A percentile compares a stretch with the other conserved stretches of the same genome.
phyloP scores from a whole-genome alignment of 2,113 vertebrate species.

The Mormoops blainvillei region DNA sequence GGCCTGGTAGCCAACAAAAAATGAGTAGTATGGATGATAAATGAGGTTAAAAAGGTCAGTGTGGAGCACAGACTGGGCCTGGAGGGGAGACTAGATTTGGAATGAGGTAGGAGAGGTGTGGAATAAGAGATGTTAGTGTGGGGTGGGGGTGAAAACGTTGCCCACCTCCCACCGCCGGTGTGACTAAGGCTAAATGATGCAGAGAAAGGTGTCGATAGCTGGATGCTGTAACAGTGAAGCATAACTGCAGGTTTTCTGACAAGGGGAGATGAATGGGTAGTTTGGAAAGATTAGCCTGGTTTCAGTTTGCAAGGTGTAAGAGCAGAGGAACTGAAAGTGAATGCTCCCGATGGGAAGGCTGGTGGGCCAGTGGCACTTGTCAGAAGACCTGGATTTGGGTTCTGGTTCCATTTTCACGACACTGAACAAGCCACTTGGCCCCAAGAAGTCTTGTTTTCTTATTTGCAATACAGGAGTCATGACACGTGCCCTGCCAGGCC shows the following conservation, averaged over 20 bases:
- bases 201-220: not conserved
- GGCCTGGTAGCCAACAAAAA: not conserved
- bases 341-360: not conserved
- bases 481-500: not conserved
- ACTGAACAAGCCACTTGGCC: constrained; percentile 9
- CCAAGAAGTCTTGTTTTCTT: not conserved
- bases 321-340: not conserved
- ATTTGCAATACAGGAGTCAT: constrained; percentile 23
- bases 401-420: not conserved
- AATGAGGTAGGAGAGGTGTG: not conserved
- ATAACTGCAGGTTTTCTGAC: not conserved
- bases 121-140: not conserved
- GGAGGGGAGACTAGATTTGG: not conserved
- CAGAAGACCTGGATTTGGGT: not conserved
- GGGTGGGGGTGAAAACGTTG: not conserved
- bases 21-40: not conserved
- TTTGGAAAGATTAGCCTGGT: not conserved
- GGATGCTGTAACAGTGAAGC: not conserved
- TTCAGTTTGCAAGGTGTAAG: not conserved
- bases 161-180: not conserved
- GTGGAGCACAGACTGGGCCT: not conserved
- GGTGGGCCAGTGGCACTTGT: not conserved
- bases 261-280: not conserved
- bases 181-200: not conserved
- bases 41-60: not conserved